These are phyloP conservation scores for Ricordea florida DNA, from an alignment of 92 coral and sea anemone genomes.

Conservation along the genomic window DNA sequence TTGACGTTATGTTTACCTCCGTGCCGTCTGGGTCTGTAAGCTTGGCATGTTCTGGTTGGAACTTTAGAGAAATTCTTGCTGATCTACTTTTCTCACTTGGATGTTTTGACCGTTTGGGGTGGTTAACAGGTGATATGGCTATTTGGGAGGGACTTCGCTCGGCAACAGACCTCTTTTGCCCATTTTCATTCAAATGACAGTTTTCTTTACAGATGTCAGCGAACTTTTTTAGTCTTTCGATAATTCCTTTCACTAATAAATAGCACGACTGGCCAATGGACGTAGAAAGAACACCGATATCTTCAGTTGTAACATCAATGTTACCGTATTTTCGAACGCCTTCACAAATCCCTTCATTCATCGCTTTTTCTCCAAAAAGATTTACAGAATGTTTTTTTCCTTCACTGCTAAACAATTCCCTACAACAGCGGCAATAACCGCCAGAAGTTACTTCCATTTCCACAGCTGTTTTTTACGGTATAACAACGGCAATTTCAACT, in stretches of 20 bases:
- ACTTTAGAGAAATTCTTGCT: no score
- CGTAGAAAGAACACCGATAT: slow-evolving; percentile 1
- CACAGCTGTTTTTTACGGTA: neutral
- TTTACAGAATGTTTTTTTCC: neutral
- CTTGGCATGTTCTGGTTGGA: no score
- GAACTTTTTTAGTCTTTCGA: neutral
- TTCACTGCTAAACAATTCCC: neutral
- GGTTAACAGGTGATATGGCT: neutral
- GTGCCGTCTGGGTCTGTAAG: no score
- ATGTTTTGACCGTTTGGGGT: neutral
- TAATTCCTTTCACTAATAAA: neutral
- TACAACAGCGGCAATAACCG: neutral
- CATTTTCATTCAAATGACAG: neutral
- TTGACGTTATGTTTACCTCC: no score
- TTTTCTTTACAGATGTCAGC: neutral
- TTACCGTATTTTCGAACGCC: neutral
- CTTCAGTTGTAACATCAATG: neutral
- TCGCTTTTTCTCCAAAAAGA: neutral
- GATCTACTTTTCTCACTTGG: no score
- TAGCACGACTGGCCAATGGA: neutral
- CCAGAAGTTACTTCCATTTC: neutral
- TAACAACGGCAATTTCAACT: neutral
- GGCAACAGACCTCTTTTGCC: neutral
- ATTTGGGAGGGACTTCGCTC: neutral
- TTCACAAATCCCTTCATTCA: neutral